These are phyloP conservation scores for Andricus quercusramuli DNA, from an alignment of 2,888 invertebrate species.

Conservation along the genomic window DNA sequence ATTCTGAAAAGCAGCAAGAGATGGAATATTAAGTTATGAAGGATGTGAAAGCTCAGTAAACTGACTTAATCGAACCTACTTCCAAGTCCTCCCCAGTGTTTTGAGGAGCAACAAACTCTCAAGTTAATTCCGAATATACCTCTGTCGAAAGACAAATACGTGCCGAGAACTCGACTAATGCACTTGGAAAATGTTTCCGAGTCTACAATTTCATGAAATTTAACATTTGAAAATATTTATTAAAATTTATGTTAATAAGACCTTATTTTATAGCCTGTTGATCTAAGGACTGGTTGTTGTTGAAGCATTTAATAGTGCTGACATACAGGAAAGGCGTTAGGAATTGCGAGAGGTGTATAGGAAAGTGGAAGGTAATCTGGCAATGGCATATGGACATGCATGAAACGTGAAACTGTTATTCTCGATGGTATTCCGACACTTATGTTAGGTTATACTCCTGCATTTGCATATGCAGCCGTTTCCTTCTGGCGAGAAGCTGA, in stretches of 20 bases:
- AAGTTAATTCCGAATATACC: constrained; percentile 11
- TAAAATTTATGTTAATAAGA: background rate
- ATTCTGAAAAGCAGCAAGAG: background rate
- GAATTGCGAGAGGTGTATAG: background rate
- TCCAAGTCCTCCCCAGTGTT: background rate
- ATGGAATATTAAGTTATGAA: constrained; percentile 11
- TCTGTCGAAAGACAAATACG: background rate
- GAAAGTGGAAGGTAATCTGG: background rate
- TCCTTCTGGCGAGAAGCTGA: background rate
- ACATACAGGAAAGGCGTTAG: background rate
- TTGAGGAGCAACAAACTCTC: constrained; percentile 19
- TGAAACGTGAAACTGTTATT: background rate
- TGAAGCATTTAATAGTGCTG: background rate
- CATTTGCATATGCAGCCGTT: background rate
- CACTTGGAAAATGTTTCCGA: background rate
- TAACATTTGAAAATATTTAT: background rate
- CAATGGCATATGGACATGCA: background rate
- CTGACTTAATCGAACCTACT: constrained; percentile 16
- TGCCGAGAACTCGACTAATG: background rate
- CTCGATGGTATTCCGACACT: background rate
- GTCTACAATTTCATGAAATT: background rate
- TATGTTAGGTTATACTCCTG: background rate
- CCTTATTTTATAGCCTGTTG: background rate
- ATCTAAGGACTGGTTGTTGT: background rate
- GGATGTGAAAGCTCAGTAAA: constrained; percentile 17